These are phyloP conservation scores for Apodemus speciosus DNA, from an alignment of 2,113 vertebrate genomes.

Conservation along the genomic window DNA sequence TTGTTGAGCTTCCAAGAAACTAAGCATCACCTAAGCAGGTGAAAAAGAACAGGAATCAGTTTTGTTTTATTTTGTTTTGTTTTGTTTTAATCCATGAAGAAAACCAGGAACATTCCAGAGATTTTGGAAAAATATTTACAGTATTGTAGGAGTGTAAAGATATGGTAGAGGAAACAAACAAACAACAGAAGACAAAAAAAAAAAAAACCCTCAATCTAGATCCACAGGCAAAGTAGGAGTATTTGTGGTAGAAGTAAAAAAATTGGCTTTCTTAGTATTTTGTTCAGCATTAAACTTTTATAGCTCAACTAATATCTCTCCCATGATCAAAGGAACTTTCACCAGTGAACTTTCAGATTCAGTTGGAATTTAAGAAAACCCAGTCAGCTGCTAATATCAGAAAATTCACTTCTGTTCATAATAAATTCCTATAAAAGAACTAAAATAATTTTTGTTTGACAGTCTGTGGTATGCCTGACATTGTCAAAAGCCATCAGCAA, in stretches of 20 bases:
- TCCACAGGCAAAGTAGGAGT: not conserved
- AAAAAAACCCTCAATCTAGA: not conserved
- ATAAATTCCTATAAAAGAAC: not conserved
- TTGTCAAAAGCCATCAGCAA: not conserved
- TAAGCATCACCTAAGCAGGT: not conserved
- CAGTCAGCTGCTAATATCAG: slow-evolving; percentile 22
- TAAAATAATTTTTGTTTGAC: not conserved
- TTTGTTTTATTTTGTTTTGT: not conserved
- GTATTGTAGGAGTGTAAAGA: not conserved
- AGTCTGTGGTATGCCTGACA: slow-evolving; percentile 33
- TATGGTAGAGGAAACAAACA: not conserved
- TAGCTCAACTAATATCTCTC: not conserved
- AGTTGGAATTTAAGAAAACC: not conserved
- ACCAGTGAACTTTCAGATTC: not conserved
- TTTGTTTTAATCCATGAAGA: not conserved
- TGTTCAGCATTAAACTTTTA: slow-evolving; percentile 18
- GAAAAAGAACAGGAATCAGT: not conserved
- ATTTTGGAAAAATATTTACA: not conserved
- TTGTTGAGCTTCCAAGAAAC: not conserved
- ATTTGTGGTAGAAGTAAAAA: not conserved
- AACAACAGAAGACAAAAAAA: too few species aligned
- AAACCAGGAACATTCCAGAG: not conserved
- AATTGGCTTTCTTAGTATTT: not conserved
- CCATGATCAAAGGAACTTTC: not conserved
- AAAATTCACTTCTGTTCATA: not conserved